phyloP scores from a whole-genome alignment of 2,797 vertebrate genomes.

The Pseudochaenichthys georgianus region DNA sequence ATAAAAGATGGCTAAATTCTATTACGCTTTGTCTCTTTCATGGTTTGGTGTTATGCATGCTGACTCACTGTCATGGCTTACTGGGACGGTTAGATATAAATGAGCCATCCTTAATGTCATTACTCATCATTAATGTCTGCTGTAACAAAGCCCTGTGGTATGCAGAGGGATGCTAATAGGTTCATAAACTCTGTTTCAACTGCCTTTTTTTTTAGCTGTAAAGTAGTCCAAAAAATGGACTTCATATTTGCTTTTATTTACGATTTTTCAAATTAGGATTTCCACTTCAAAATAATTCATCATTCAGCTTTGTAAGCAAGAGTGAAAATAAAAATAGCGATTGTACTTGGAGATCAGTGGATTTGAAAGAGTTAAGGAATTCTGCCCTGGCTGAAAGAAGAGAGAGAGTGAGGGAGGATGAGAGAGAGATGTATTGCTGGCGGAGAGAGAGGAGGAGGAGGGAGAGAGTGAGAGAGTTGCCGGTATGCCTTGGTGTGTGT shows the following conservation, averaged over 20 bases:
- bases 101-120: too few relatives aligned
- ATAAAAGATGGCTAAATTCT: too few relatives aligned
- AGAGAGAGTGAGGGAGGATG: constrained; percentile 18
- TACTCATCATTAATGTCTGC: too few relatives aligned
- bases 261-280: neutral
- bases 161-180: too few relatives aligned
- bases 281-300: neutral
- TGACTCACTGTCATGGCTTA: too few relatives aligned
- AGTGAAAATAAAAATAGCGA: neutral
- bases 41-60: too few relatives aligned
- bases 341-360: constrained; percentile 10
- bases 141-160: too few relatives aligned
- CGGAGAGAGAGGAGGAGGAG: constrained; percentile 37
- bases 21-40: too few relatives aligned
- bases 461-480: constrained; percentile 55
- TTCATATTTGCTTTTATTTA: neutral
- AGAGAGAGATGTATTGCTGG: constrained; percentile 29
- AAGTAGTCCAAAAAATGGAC: too few relatives aligned
- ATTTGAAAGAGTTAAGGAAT: constrained; percentile 76
- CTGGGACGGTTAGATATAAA: too few relatives aligned
- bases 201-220: too few relatives aligned
- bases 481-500: constrained; percentile 56
- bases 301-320: neutral
- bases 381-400: constrained; percentile 49
- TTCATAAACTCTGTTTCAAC: too few relatives aligned